Conservation (phyloP, 2,888 invertebrate genomes). For the Drosophila rellima region DNA sequence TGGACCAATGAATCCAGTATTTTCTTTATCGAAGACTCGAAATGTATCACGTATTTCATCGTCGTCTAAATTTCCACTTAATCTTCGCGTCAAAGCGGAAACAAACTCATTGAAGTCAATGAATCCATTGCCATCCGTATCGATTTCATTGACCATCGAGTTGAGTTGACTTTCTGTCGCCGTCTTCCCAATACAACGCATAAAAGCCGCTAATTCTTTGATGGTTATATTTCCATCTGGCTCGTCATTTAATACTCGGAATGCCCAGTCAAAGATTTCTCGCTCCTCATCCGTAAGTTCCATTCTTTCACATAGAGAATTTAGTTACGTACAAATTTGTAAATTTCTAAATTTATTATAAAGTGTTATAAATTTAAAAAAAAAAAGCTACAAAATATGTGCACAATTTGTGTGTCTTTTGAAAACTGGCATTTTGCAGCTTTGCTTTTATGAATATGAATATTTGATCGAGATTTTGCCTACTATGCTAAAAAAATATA, state of each 20-base stretch:
- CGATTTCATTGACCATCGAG: constrained; percentile 99
- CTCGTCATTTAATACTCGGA: not conserved
- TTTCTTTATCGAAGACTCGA: constrained; percentile 95
- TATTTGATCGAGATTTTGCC: not conserved
- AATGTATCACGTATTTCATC: constrained; percentile 92
- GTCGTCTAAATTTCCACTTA: constrained; percentile 98
- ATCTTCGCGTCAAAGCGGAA: constrained; percentile 99
- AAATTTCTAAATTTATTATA: not conserved
- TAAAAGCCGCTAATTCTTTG: constrained; percentile 3
- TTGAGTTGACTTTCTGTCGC: constrained; percentile 12
- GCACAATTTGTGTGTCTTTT: not conserved
- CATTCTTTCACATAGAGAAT: constrained; percentile 6
- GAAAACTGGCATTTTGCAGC: constrained; percentile 1
- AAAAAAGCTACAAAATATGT: not conserved
- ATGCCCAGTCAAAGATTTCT: constrained; percentile 5
- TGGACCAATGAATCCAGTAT: constrained; percentile 98
- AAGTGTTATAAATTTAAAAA: not conserved
- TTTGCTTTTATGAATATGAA: too few species aligned
- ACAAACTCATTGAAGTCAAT: constrained; percentile 99
- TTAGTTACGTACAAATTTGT: constrained; percentile 3
- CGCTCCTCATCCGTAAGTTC: constrained; percentile 3
- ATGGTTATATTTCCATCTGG: not conserved
- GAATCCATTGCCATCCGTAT: constrained; percentile 90
- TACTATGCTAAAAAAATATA: not conserved
- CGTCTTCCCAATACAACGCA: not conserved